A percentile compares a stretch with the other conserved stretches of the same genome.
These are phyloP conservation scores for Rhopalosiphum nymphaeae DNA, from an alignment of 2,888 invertebrate genomes.

Conservation along the genomic window DNA sequence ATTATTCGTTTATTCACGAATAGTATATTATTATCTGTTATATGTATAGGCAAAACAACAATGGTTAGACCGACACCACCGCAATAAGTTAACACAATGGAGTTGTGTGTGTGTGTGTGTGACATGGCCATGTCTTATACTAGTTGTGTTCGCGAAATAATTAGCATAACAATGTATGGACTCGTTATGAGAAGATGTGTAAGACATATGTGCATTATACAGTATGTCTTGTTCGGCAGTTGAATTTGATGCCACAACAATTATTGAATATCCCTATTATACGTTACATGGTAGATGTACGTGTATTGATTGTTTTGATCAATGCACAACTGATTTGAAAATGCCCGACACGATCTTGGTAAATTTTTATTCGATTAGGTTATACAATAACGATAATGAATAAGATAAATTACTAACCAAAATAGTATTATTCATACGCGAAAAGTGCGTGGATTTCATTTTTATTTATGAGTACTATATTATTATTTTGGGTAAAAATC, in stretches of 20 bases:
- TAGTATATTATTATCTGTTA: not conserved
- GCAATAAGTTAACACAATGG: not conserved
- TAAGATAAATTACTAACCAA: not conserved
- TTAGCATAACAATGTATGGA: not conserved
- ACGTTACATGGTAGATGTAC: not conserved
- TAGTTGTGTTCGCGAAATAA: not conserved
- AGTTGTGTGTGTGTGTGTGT: not conserved
- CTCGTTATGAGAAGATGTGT: not conserved
- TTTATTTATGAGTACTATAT: constrained; percentile 4
- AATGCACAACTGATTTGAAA: not conserved
- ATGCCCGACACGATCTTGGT: not conserved
- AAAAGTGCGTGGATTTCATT: not conserved
- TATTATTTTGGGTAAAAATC: not conserved
- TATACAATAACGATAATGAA: not conserved
- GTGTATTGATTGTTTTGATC: not conserved
- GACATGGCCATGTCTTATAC: not conserved
- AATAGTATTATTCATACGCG: not conserved
- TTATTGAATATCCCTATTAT: not conserved
- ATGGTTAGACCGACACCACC: not conserved
- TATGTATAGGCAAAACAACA: not conserved
- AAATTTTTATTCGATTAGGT: not conserved
- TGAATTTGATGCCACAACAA: not conserved
- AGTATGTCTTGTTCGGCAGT: not conserved
- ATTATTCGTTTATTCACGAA: constrained; percentile 9
- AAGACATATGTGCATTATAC: not conserved